These are phyloP conservation scores for Connochaetes taurinus DNA, from an alignment of 2,113 vertebrate genomes.

Conservation along the genomic window DNA sequence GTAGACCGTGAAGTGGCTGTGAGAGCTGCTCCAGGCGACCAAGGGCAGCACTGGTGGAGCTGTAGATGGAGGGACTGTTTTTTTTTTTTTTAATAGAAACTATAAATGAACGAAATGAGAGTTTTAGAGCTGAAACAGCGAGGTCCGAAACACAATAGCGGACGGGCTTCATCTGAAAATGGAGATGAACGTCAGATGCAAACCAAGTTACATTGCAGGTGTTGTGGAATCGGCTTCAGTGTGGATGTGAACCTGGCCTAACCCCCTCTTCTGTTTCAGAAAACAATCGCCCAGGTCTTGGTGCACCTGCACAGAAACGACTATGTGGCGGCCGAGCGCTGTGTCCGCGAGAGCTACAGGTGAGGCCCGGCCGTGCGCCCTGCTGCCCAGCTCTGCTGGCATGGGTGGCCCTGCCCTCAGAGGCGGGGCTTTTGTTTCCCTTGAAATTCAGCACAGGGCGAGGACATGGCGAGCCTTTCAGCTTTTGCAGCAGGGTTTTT, in stretches of 20 bases:
- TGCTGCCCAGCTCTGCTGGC: background rate
- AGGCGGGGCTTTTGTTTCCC: background rate
- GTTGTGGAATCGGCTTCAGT: background rate
- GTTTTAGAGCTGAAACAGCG: background rate
- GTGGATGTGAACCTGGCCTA: background rate
- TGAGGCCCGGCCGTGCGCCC: slow-evolving; percentile 39
- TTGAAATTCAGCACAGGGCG: background rate
- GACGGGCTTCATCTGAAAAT: background rate
- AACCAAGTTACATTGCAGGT: background rate
- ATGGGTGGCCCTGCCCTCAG: background rate
- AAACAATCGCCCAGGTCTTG: slow-evolving; percentile 98
- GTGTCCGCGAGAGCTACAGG: slow-evolving; percentile 98
- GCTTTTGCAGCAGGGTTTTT: background rate
- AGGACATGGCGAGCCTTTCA: background rate
- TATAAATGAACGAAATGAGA: background rate
- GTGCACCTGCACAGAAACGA: slow-evolving; percentile 96
- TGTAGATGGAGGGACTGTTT: background rate
- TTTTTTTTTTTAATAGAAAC: background rate
- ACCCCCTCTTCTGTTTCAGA: slow-evolving; percentile 79
- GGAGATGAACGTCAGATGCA: background rate
- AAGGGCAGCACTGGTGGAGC: background rate
- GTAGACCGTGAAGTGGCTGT: background rate
- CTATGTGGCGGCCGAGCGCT: slow-evolving; percentile 96
- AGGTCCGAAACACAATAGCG: background rate
- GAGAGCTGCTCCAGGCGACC: background rate